Base-by-base conservation (phyloP, 1,140 invertebrate genomes). In the Phymastichus coffea region DNA sequence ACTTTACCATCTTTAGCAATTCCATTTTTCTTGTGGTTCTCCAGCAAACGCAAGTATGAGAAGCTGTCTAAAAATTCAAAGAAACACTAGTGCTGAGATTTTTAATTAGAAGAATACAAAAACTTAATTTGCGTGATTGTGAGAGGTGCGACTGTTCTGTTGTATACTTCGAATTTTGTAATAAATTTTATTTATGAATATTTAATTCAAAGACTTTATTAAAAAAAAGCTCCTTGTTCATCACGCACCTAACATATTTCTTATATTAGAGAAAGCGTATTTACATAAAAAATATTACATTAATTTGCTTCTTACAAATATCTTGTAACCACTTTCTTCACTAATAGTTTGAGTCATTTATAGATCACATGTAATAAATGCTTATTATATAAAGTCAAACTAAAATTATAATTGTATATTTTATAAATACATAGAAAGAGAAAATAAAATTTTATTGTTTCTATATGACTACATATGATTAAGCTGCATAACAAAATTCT, bases 21-120 rank as follows among this genome's bases (percentile, higher is more conserved):
- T 78, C 96, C 96, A 25, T 94, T 95, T 76, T 85, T 90, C 22
- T 81, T 99, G 44, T 99, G 95, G 94, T 95, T 88, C 74, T 90
- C 89, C 19, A 97, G 94, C 72, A 98, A 97, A 80, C 89, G 86
- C 68, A 97, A 96, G 85, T 98, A 98, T 72, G 94, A 97, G 72
- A 87, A 88, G 67, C 77, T 93, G 7, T 59, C 73, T 23, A 80
- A 79, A 55, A 68, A 17, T 12, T 68, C 65, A 1, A 80, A 79
- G 17, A 80, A 79, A 54, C 77, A 79, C 51, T 80, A 61, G 77
- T 43, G 15, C 10, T 57, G 19, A 57, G 46, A 35, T 20, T 46
- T n/a, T 43, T 25, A 40, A 47, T 40, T 70, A 68, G 51, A 57
- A 65, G n/a, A 59, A 49, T 51, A 37, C 55, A 65, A 52, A 58